Conservation (phyloP, 2,113 vertebrate genomes). For the Chloebia gouldiae region DNA sequence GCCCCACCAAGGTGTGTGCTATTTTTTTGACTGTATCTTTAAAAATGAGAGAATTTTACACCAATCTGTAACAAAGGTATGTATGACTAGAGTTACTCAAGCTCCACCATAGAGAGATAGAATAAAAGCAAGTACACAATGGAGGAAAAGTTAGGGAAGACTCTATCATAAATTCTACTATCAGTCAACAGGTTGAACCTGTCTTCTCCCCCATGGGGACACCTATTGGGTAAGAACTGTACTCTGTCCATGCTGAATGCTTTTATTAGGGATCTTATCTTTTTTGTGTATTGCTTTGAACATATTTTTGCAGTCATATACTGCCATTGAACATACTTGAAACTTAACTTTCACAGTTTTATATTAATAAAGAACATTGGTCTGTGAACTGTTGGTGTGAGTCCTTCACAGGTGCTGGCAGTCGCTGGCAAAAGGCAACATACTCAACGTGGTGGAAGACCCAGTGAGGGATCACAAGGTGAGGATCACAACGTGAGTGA, state of each 20-base stretch:
- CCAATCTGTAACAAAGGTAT: not conserved
- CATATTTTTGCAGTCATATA: not conserved
- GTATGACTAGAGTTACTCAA: not conserved
- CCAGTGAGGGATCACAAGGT: not conserved
- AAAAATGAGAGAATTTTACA: not conserved
- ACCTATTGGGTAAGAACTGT: not conserved
- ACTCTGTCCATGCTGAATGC: not conserved
- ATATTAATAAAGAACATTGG: not conserved
- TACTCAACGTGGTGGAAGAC: rapidly evolving
- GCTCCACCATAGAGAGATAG: not conserved
- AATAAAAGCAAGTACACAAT: not conserved
- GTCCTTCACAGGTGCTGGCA: not conserved
- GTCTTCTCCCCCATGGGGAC: rapidly evolving
- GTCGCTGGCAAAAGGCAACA: rapidly evolving
- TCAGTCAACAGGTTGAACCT: rapidly evolving
- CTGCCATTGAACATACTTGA: not conserved
- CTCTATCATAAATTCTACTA: not conserved
- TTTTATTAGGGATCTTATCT: not conserved
- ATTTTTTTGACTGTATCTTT: not conserved
- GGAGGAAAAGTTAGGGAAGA: not conserved
- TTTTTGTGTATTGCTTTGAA: not conserved
- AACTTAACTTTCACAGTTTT: not conserved
- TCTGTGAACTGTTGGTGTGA: not conserved
- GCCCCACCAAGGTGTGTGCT: too few relatives aligned
- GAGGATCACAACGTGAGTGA: not conserved